Evolutionary conservation across 2,888 invertebrate genomes (phyloP).

Genomic region (Seladonia tumulorum): DNA sequence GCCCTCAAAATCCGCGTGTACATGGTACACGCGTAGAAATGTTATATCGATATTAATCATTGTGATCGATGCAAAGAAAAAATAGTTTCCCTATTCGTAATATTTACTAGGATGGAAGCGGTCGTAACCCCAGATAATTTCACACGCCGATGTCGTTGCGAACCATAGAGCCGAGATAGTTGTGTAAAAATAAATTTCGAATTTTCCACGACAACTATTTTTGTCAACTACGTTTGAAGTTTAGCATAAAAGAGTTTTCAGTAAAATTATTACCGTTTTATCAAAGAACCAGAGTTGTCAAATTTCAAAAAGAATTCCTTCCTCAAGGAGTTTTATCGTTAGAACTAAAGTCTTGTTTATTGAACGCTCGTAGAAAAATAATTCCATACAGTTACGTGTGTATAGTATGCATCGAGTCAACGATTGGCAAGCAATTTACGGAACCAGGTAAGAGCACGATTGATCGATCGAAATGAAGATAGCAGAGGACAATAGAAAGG

Average conservation of each 20-base stretch:
- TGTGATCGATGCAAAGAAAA: constrained; percentile 9
- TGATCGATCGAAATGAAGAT: not conserved
- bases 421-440: not conserved
- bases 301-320: not conserved
- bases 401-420: not conserved
- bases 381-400: not conserved
- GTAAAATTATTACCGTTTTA: not conserved
- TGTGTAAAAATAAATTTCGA: not conserved
- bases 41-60: constrained; percentile 16
- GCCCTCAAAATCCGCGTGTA: not conserved
- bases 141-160: not conserved
- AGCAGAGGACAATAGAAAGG: not conserved
- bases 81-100: not conserved
- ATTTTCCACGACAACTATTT: not conserved
- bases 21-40: constrained; percentile 11
- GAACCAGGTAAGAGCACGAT: not conserved
- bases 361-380: not conserved
- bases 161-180: not conserved
- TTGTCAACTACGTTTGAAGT: not conserved
- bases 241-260: not conserved
- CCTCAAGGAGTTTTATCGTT: not conserved
- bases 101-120: not conserved
- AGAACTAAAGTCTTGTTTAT: not conserved
- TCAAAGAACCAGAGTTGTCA: not conserved
- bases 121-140: constrained; percentile 23